Base-by-base conservation (phyloP, 1,140 invertebrate species). In the Rhyacophila brunnea region DNA sequence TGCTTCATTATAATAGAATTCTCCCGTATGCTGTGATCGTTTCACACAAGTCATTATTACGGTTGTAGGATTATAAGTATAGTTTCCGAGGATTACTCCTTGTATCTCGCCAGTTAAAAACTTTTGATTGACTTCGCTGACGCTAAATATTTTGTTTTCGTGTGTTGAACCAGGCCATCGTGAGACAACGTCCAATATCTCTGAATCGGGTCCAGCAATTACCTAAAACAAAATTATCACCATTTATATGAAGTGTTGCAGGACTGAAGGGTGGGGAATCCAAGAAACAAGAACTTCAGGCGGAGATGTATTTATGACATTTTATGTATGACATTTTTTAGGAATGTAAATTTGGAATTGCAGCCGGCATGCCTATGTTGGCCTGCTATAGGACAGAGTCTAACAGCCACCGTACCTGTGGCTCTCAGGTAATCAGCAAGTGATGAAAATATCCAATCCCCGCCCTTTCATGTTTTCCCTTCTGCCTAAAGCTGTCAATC, bases 1-100 rank as follows among this genome's bases (percentile, higher is more conserved):
- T 7, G 56, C 50, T 35, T 64, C 61, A 42, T 59, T 64, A 38
- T 64, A 64, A 42, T 59, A 64, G 40, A 50, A 64, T 49, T 64
- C 56, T n/a, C 61, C 57, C 6, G 61, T 47, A 34, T 64, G 61
- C 20, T 64, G 56, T 6, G 61, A 57, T 19, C 55, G 47, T 32
- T 59, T 58, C 1, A 64, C 28, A 14, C 56, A 59, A 6, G 56
- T 59, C 61, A 64, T 64, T 3, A 64, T 50, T 6, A 56, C 40
- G n/a, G 47, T 36, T 13, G 56, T 59, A 4, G 61, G 61, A 40
- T 64, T 59, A 46, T 56, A 64, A 6, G 46, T 34, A 20, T 55
- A 23, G 32, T 46, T 59, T 19, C 56, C 57, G 5, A 64, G 17
- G 6, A 64, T 19, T 23, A 64, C 61, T 18, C 61, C 61, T n/a